phyloP scores from a whole-genome alignment of 2,113 vertebrate genomes.

The Aptenodytes forsteri region DNA sequence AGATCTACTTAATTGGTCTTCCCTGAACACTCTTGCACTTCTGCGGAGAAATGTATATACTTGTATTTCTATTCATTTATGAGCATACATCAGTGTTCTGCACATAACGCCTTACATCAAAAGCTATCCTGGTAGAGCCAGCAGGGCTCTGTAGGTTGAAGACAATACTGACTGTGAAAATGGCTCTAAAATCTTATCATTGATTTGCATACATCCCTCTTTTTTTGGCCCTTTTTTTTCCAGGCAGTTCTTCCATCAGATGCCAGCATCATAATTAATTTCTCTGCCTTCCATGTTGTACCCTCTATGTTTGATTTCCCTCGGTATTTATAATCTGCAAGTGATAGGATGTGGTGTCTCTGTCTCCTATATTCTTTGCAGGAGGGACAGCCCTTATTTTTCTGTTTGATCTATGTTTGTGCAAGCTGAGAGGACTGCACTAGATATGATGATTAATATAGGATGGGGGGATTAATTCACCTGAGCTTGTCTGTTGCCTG shows the following conservation, averaged over 20 bases:
- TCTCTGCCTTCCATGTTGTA: neutral
- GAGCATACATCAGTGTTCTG: neutral
- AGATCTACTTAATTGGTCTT: conserved; percentile 21
- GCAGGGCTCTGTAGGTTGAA: neutral
- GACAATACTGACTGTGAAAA: neutral
- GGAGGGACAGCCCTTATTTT: neutral
- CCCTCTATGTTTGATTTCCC: neutral
- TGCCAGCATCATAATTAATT: neutral
- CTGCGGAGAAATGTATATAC: neutral
- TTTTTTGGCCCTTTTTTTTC: neutral
- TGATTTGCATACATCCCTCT: neutral
- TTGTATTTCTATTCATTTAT: neutral
- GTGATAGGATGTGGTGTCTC: neutral
- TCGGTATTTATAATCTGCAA: neutral
- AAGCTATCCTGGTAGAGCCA: neutral
- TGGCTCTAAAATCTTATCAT: neutral
- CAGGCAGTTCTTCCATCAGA: neutral
- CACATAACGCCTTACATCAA: neutral
- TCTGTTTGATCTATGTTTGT: neutral
- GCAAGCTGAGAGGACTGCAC: neutral
- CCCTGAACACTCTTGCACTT: neutral
- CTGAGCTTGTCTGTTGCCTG: neutral
- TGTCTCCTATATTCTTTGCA: neutral
- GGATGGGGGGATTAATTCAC: neutral
- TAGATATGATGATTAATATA: neutral